These are phyloP conservation scores for Sciurus vulgaris DNA, from an alignment of 2,797 vertebrate species.

Conservation along the genomic window DNA sequence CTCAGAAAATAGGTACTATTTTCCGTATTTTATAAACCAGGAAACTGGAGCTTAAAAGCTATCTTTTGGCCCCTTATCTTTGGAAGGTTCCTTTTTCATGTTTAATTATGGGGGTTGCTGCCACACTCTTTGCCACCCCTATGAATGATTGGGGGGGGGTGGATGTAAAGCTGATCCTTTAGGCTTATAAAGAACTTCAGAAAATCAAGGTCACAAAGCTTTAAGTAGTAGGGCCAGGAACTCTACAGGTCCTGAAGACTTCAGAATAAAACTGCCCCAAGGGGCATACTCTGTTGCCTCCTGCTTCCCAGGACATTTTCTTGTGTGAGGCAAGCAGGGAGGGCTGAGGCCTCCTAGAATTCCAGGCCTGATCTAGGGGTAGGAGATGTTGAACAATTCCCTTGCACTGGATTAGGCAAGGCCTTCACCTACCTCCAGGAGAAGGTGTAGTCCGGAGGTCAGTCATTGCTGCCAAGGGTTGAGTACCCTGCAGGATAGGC, in stretches of 20 bases:
- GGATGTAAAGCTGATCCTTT: background rate
- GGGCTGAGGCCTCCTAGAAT: background rate
- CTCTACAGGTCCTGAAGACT: background rate
- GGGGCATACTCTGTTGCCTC: background rate
- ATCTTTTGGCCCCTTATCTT: background rate
- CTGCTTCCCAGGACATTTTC: background rate
- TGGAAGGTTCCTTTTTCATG: background rate
- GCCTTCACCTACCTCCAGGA: constrained; percentile 76
- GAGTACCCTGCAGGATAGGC: background rate
- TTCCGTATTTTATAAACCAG: background rate
- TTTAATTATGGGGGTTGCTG: background rate
- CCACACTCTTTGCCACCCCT: background rate
- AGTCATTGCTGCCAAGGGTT: constrained; percentile 29
- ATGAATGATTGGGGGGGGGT: background rate
- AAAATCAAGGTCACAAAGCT: background rate
- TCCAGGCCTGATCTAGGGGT: background rate
- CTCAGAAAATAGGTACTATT: background rate
- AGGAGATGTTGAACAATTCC: background rate
- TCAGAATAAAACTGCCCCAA: background rate
- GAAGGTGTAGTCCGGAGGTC: constrained; percentile 49
- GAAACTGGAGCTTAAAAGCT: background rate
- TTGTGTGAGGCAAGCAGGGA: background rate
- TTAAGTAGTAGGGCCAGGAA: background rate
- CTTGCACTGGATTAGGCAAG: background rate
- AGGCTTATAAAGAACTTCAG: background rate